Evolutionary conservation across 1,140 invertebrate species (phyloP), one percentile per base, ranked within the genome.

Genomic region (Drosophila jambulina): DNA sequence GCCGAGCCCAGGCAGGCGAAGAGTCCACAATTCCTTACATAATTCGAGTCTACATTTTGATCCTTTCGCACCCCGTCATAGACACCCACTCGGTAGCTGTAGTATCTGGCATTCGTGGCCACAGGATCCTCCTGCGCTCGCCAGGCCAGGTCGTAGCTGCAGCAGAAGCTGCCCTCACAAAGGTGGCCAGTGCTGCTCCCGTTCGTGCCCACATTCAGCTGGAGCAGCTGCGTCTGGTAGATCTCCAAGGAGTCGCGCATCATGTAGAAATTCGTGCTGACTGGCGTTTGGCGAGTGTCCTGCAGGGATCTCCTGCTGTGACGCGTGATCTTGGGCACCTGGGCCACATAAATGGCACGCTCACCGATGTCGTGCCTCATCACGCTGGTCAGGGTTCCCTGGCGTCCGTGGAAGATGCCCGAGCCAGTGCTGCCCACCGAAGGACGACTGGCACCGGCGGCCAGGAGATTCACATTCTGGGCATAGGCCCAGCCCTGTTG

Each of bases 391-490:
- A 91, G 27, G 1, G 77, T 57, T 4, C 91, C 90, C 0, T 48
- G 25, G 1, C 68, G 70, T 2, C 94, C 94, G 42, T 91, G 62
- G 70, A 87, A 94, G 63, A 94, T 93, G 25, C 94, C 93, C 2
- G 88, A 83, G 1, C 94, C 93, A 17, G 91, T 93, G 38, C 75
- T 86, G 7, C 93, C 93, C 13, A 65, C 60, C 12, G 43, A 69
- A 0, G 91, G 91, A 36, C 78, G 82, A 79, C 93, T 93, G 34
- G 88, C 92, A 3, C 94, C 94, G 19, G 93, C 87, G 0, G 93
- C 93, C 32, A 95, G 65, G 0, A 95, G 67, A 67, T 95, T 95
- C 0, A 94, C 93, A 63, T 94, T 83, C 23, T 93, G 93, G 1
- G 71, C 78, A 59, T 88, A 93, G 2, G 94, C 93, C 93, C 94